Percentiles rank a stretch among this genome's conserved stretches.
These are phyloP conservation scores for Drosophila kohkoa DNA, from an alignment of 1,140 invertebrate genomes.

Conservation along the genomic window DNA sequence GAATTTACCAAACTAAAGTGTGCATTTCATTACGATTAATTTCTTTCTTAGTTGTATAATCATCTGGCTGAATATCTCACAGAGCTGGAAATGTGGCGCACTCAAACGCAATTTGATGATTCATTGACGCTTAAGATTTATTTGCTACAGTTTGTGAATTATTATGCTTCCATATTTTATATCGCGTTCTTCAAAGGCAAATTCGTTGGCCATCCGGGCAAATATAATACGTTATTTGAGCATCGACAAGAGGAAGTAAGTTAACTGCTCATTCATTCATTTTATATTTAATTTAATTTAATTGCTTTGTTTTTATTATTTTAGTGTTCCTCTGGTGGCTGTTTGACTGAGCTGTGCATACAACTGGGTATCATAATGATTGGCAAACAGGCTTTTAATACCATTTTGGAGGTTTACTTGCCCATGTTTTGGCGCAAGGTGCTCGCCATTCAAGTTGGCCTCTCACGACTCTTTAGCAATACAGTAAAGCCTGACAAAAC, in stretches of 20 bases:
- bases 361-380: slow-evolving; percentile 98
- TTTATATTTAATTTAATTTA: background rate
- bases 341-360: slow-evolving; percentile 96
- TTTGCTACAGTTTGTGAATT: slow-evolving; percentile 98
- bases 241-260: slow-evolving; percentile 93
- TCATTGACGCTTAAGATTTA: slow-evolving; percentile 98
- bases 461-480: slow-evolving; percentile 68
- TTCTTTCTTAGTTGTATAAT: slow-evolving; percentile 90
- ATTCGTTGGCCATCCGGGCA: slow-evolving; percentile 93
- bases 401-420: slow-evolving; percentile 92
- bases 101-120: slow-evolving; percentile 99
- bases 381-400: slow-evolving; percentile 97
- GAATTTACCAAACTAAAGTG: background rate
- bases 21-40: background rate
- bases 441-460: slow-evolving; percentile 87
- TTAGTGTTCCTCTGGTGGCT: slow-evolving; percentile 94
- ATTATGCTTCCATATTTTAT: slow-evolving; percentile 99
- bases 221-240: slow-evolving; percentile 91
- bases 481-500: slow-evolving; percentile 78
- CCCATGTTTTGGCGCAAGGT: slow-evolving; percentile 91
- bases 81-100: slow-evolving; percentile 96
- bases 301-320: slow-evolving; percentile 32
- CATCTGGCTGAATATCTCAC: slow-evolving; percentile 96
- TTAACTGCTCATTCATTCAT: background rate
- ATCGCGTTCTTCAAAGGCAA: slow-evolving; percentile 99